Evolutionary conservation across 2,888 invertebrate species (phyloP), one percentile per base, ranked within the genome.

Genomic region (Morpho achilles): DNA sequence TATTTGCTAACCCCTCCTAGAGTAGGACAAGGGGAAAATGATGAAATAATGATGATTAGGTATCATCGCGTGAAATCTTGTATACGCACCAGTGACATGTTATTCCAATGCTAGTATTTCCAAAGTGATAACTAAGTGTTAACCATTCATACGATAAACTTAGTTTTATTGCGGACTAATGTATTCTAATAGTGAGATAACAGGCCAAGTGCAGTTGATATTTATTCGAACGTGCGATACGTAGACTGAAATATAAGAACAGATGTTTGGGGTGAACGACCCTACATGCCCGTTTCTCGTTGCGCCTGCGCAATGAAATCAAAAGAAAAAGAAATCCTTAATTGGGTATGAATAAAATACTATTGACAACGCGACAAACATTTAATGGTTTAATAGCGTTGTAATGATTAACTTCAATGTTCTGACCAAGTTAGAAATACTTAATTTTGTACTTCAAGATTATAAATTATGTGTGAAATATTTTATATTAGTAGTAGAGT

Each of bases 201-300:
- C 64, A 67, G 68, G 69, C 63, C 60, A 61, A 69, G 66, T 69
- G 66, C 66, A 66, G 64, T 66, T 62, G 66, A 68, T 67, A 69
- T 70, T 70, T 67, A 70, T 77, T 79, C 72, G 74, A 79, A 75
- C 73, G 72, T 73, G 73, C 77, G 81, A 84, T 84, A 55, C 49
- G 39, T 81, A 79, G 75, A 73, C 77, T 82, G 78, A 84, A 86
- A 87, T 85, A 80, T 80, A 77, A 71, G 81, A 89, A 84, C 89
- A 90, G 89, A 90, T 89, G 89, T 83, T 82, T 66, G 73, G 77
- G 87, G 80, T 87, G 82, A 87, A 84, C 67, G 87, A 83, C 80
- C 84, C 77, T 63, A 59, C 63, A 64, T 73, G 67, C 71, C 71
- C 69, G 71, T 69, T 69, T 70, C 66, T 63, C 67, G 72, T 74